Evolutionary conservation across 1,140 invertebrate genomes (phyloP).

Genomic region (Paramacrobiotus metropolitanus): DNA sequence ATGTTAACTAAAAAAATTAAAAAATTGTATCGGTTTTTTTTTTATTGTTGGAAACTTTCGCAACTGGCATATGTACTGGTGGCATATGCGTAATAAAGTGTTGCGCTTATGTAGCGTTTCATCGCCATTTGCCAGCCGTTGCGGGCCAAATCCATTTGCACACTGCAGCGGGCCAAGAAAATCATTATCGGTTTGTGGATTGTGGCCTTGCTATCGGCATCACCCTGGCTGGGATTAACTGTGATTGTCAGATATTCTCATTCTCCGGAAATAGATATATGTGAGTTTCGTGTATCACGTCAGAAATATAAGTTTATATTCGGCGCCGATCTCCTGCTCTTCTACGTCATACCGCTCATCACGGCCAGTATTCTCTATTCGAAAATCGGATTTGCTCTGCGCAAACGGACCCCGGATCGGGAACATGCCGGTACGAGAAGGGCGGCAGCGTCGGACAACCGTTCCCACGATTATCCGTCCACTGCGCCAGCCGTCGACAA

Average conservation of each 20-base stretch:
- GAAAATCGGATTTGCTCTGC: not conserved
- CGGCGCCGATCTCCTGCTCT: slow-evolving; percentile 33
- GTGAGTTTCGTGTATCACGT: slow-evolving; percentile 27
- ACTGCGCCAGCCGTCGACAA: no score
- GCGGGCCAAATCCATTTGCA: slow-evolving; percentile 31
- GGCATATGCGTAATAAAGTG: no score
- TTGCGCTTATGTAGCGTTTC: slow-evolving; percentile 27
- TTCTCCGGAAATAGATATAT: slow-evolving; percentile 22
- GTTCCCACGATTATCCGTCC: no score
- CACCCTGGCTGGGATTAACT: slow-evolving; percentile 30
- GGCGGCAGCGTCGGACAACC: no score
- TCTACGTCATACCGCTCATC: slow-evolving; percentile 33
- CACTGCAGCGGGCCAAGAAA: slow-evolving; percentile 30
- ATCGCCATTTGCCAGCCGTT: slow-evolving; percentile 36
- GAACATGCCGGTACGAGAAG: no score
- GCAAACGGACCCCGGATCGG: no score
- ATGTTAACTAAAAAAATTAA: no score
- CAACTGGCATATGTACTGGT: no score
- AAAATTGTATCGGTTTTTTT: no score
- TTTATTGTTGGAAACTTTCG: no score
- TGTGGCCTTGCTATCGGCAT: slow-evolving; percentile 30
- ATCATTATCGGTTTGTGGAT: slow-evolving; percentile 32
- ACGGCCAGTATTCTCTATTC: slow-evolving; percentile 21
- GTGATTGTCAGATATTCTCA: no score
- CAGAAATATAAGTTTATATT: slow-evolving; percentile 30